Percentiles rank a stretch among this genome's conserved stretches.
Conservation (phyloP, 2,797 vertebrate genomes). For the Chiroxiphia lanceolata region DNA sequence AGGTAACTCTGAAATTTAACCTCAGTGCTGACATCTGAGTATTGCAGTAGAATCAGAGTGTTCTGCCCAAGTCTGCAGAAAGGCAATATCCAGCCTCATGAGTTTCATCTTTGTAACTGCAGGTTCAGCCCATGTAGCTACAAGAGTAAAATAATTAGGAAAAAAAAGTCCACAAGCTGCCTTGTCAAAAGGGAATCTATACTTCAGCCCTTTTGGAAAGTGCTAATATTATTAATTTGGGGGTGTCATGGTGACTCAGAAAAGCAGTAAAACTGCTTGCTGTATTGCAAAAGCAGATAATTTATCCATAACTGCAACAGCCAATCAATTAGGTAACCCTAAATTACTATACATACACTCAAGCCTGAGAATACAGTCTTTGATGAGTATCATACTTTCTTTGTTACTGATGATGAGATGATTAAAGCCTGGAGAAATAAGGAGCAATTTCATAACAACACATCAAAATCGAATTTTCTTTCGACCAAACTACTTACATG, state of each 20-base stretch:
- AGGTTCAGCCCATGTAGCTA: neutral
- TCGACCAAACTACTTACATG: neutral
- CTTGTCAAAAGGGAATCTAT: neutral
- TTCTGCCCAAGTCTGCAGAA: neutral
- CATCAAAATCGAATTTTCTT: neutral
- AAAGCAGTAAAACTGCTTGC: neutral
- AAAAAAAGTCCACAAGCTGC: neutral
- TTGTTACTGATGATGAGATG: neutral
- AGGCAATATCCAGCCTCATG: neutral
- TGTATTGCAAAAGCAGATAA: neutral
- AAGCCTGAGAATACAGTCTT: neutral
- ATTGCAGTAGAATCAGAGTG: neutral
- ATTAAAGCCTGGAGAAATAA: conserved; percentile 3
- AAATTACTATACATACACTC: neutral
- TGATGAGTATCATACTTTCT: neutral
- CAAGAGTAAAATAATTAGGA: neutral
- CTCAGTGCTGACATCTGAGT: conserved; percentile 1
- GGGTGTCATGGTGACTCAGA: neutral
- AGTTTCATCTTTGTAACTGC: neutral
- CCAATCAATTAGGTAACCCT: neutral
- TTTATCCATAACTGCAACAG: neutral
- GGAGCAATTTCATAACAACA: neutral
- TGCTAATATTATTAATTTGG: neutral
- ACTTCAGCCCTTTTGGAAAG: neutral
- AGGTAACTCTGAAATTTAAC: conserved; percentile 41